Percentiles rank a stretch among this genome's conserved stretches.
Conservation (phyloP, 2,888 invertebrate species). For the Schizotus pectinicornis region DNA sequence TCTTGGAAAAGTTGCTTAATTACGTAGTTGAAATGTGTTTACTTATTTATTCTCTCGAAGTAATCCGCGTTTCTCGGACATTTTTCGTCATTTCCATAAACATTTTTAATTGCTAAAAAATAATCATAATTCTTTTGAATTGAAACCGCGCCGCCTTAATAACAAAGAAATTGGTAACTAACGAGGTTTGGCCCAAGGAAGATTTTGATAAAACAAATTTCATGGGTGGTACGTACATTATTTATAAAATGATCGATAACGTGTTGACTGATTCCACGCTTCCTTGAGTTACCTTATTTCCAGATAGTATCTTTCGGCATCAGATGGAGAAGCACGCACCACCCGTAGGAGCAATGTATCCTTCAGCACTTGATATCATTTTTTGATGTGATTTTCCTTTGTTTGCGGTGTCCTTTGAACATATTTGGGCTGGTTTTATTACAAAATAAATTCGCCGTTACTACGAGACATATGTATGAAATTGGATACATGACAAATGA, state of each 20-base stretch:
- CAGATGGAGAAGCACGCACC: conserved; percentile 19
- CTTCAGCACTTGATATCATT: conserved; percentile 30
- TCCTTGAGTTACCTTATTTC: conserved; percentile 14
- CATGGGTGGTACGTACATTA: neutral
- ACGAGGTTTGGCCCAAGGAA: too few relatives aligned
- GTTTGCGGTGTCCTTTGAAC: conserved; percentile 26
- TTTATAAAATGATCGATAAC: conserved; percentile 18
- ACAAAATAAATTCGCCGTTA: conserved; percentile 24
- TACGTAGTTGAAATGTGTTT: too few relatives aligned
- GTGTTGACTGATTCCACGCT: conserved; percentile 17
- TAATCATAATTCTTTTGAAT: too few relatives aligned
- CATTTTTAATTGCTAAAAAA: too few relatives aligned
- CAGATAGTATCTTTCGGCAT: conserved; percentile 8
- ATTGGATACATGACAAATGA: conserved; percentile 1
- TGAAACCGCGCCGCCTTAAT: too few relatives aligned
- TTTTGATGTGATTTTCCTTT: conserved; percentile 30
- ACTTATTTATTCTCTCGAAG: too few relatives aligned
- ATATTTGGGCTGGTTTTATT: conserved; percentile 29
- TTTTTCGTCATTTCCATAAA: too few relatives aligned
- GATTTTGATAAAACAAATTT: too few relatives aligned
- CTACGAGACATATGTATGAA: conserved; percentile 12
- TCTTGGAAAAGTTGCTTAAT: too few relatives aligned
- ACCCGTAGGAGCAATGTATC: conserved; percentile 16
- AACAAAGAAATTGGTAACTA: too few relatives aligned
- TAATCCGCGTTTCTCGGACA: too few relatives aligned